Conservation (phyloP, 2,113 vertebrate genomes). For the Siniperca chuatsi region DNA sequence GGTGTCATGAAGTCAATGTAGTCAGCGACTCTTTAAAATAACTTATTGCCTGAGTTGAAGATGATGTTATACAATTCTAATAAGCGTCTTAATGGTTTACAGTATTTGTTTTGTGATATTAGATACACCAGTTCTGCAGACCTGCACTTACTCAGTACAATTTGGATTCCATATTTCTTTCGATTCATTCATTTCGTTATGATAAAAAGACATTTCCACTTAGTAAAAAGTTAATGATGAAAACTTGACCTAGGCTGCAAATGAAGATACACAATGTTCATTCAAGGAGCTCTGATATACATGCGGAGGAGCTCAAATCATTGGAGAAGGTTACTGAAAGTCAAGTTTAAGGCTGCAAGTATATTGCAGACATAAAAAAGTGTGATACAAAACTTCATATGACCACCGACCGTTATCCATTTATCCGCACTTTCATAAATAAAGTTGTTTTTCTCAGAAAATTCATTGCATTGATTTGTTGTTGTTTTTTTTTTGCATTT, state of each 20-base stretch:
- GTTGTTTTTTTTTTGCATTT: neutral
- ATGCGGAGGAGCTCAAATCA: neutral
- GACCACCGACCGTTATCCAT: neutral
- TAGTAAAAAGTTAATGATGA: neutral
- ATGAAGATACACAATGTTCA: neutral
- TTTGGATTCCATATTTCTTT: neutral
- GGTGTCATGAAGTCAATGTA: neutral
- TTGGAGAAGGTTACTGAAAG: neutral
- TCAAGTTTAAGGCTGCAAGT: neutral
- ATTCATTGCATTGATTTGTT: neutral
- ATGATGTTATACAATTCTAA: neutral
- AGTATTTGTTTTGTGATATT: neutral
- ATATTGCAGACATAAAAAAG: neutral
- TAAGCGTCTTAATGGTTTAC: neutral
- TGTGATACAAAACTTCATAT: neutral
- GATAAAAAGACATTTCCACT: neutral
- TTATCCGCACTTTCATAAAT: constrained; percentile 17
- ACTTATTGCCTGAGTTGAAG: neutral
- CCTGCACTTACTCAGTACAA: constrained; percentile 4
- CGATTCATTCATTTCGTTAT: no score
- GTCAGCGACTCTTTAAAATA: neutral
- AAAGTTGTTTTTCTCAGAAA: constrained; percentile 19
- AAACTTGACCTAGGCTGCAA: neutral
- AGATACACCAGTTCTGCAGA: neutral
- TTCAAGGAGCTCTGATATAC: neutral